phyloP scores from a whole-genome alignment of 2,888 invertebrate species.

The Chrysotoxum bicinctum region DNA sequence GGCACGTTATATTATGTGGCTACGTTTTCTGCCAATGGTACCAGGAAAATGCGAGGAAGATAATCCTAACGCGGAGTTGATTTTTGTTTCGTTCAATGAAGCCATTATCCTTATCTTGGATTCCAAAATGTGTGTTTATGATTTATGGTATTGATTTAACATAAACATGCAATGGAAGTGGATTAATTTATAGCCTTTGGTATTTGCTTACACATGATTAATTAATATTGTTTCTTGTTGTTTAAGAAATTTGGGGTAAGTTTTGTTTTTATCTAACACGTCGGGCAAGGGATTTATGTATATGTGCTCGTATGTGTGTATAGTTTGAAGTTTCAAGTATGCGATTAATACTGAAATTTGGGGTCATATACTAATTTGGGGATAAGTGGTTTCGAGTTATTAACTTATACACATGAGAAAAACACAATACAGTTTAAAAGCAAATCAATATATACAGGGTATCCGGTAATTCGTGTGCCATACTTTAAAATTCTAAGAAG shows the following conservation, averaged over 20 bases:
- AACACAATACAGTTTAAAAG: too few relatives aligned
- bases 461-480: too few relatives aligned
- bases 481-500: too few relatives aligned
- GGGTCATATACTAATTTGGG: too few relatives aligned
- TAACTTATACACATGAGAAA: too few relatives aligned
- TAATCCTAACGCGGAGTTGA: background rate
- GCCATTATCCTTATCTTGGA: slow-evolving; percentile 42
- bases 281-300: too few relatives aligned
- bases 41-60: background rate
- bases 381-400: too few relatives aligned
- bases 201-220: background rate
- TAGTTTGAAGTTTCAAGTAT: too few relatives aligned
- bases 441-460: too few relatives aligned
- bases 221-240: background rate
- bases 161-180: slow-evolving; percentile 40
- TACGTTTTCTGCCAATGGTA: background rate
- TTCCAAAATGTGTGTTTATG: slow-evolving; percentile 46
- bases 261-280: too few relatives aligned
- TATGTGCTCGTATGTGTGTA: too few relatives aligned
- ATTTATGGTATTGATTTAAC: slow-evolving; percentile 43
- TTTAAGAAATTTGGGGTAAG: background rate
- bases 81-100: slow-evolving; percentile 13
- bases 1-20: background rate
- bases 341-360: too few relatives aligned
- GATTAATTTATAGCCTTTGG: slow-evolving; percentile 13